Percentiles rank a stretch among this genome's conserved stretches.
Evolutionary conservation across 2,797 vertebrate genomes (phyloP).

Genomic region (Australoheros facetus): DNA sequence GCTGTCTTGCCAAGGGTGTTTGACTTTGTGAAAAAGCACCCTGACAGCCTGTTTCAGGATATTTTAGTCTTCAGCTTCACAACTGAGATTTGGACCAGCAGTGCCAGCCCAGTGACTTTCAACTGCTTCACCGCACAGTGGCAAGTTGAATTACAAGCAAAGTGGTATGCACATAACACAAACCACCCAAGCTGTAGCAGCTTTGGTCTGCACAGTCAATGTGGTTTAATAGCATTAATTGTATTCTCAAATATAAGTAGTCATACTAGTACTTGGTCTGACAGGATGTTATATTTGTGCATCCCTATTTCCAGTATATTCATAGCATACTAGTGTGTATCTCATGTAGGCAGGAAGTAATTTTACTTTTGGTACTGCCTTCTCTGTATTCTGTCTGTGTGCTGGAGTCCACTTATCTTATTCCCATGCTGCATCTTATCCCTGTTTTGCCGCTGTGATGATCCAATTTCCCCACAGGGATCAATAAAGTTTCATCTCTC

Average conservation of each 20-base stretch:
- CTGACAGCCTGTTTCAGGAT: slow-evolving; percentile 4
- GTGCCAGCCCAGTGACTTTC: not conserved
- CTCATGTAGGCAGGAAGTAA: not conserved
- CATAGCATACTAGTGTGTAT: not conserved
- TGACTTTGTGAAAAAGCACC: slow-evolving; percentile 1
- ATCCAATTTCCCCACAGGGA: slow-evolving; percentile 63
- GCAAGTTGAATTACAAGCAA: not conserved
- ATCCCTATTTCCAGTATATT: not conserved
- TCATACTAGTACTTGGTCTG: not conserved
- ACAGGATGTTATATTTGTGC: not conserved
- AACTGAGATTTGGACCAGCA: not conserved
- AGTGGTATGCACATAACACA: not conserved
- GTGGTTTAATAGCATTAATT: not conserved
- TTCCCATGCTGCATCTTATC: slow-evolving; percentile 52
- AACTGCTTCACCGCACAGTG: not conserved
- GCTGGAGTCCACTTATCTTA: slow-evolving; percentile 38
- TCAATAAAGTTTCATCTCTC: slow-evolving; percentile 68
- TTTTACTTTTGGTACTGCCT: not conserved
- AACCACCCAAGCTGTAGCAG: not conserved
- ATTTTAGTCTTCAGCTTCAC: not conserved
- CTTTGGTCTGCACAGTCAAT: not conserved
- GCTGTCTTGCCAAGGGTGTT: not conserved
- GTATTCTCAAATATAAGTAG: not conserved
- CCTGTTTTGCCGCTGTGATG: slow-evolving; percentile 51
- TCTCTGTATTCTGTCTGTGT: slow-evolving; percentile 19